Evolutionary conservation across 2,797 vertebrate genomes (phyloP).

Genomic region (Merluccius polli): DNA sequence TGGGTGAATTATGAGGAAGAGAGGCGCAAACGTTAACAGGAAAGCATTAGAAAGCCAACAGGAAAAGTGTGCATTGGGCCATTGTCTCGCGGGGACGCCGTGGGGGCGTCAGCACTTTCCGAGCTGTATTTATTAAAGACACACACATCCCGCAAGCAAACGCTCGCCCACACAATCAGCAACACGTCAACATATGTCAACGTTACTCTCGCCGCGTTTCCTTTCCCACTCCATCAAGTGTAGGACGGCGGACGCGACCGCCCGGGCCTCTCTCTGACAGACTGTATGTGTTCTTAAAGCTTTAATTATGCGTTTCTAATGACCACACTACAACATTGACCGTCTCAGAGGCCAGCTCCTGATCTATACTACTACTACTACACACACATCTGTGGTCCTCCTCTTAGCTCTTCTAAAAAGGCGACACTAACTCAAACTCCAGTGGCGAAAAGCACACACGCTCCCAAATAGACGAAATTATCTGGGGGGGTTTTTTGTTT

Average conservation of each 20-base stretch:
- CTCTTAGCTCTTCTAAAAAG: no score
- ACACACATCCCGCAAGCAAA: background rate
- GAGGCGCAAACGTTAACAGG: slow-evolving; percentile 46
- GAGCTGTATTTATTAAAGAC: slow-evolving; percentile 7
- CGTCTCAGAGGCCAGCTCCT: background rate
- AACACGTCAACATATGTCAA: slow-evolving; percentile 1
- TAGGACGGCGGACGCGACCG: background rate
- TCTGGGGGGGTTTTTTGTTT: background rate
- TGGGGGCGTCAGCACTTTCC: slow-evolving; percentile 31
- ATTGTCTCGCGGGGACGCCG: slow-evolving; percentile 41
- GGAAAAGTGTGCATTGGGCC: slow-evolving; percentile 47
- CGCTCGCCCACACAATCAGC: background rate
- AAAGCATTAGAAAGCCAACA: slow-evolving; percentile 56
- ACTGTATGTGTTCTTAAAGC: background rate
- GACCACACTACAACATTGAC: background rate
- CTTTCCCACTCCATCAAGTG: background rate
- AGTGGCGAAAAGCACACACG: background rate
- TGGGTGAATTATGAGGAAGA: slow-evolving; percentile 35
- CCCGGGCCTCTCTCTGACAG: background rate
- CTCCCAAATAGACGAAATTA: background rate
- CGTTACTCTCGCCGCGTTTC: background rate
- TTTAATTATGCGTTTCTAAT: background rate
- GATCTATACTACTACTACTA: no score
- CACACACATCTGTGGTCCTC: no score
- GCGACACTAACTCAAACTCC: background rate